Evolutionary conservation across 2,888 invertebrate species (phyloP), one percentile per base, ranked within the genome.

Genomic region (Fragum sueziense): DNA sequence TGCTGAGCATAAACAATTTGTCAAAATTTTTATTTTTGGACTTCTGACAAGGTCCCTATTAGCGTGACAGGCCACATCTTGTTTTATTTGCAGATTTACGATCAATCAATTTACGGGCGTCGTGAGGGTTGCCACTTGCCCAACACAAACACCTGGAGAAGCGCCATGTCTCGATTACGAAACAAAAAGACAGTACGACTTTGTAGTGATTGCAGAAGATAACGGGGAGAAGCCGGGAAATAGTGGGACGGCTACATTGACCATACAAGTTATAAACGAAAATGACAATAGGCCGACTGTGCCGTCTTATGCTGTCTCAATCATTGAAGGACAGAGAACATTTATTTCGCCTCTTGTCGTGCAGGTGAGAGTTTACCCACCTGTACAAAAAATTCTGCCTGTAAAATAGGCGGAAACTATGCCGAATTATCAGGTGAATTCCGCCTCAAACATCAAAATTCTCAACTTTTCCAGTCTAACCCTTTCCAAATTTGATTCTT

Each of bases 41-140:
- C n/a, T n/a, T n/a, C n/a, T n/a, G n/a, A n/a, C n/a, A n/a, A n/a
- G n/a, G n/a, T n/a, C n/a, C n/a, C n/a, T n/a, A n/a, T n/a, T n/a
- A n/a, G n/a, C n/a, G n/a, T n/a, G n/a, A n/a, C n/a, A n/a, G n/a
- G n/a, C n/a, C n/a, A n/a, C n/a, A n/a, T n/a, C n/a, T n/a, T 37
- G 6, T 37, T 6, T 9, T 47, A 47, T 47, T 70, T 79, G 91
- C 92, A 98, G 97, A 88, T 94, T 98, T 79, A 94, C 95, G 82
- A 94, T 98, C 25, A 96, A 98, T 93, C 95, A 96, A 2, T 94
- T 96, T 74, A 96, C 96, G n/a, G 98, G 98, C 0, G 94, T 96
- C 6, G 96, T 98, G 78, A 96, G 96, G 0, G 96, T 98, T 0
- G 96, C 96, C 90, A 0, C 33, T 0, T 92, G 92, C 0, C 74